These are phyloP conservation scores for Lichenostomus cassidix DNA, from an alignment of 2,113 vertebrate species.

Conservation along the genomic window DNA sequence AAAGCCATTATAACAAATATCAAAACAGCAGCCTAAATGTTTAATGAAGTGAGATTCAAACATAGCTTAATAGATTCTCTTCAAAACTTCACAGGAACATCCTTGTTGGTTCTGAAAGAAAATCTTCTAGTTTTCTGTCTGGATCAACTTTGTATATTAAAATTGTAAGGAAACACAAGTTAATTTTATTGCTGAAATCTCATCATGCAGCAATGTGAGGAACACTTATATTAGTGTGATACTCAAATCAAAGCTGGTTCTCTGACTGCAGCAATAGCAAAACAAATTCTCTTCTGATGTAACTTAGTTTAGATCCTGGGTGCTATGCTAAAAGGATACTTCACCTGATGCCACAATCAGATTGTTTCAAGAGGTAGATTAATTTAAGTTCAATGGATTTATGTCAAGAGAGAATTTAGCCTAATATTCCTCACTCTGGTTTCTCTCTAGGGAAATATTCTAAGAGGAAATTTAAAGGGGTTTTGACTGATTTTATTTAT, in stretches of 20 bases:
- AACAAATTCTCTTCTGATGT: background rate
- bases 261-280: background rate
- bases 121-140: background rate
- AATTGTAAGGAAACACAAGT: background rate
- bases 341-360: background rate
- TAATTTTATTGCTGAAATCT: conserved; percentile 4
- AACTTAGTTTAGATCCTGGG: background rate
- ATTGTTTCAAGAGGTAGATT: conserved; percentile 5
- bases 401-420: conserved; percentile 28
- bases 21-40: background rate
- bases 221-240: background rate
- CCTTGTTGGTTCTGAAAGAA: background rate
- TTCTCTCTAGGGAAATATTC: conserved; percentile 19
- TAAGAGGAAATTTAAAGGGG: background rate
- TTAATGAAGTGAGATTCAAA: conserved; percentile 35
- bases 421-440: background rate
- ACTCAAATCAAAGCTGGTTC: background rate
- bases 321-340: background rate
- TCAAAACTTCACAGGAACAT: background rate
- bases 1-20: conserved; percentile 1
- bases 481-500: conserved; percentile 49
- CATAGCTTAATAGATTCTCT: background rate
- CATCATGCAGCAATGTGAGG: background rate
- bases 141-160: conserved; percentile 27
- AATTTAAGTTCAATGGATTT: conserved; percentile 26